Conservation (phyloP, 2,888 invertebrate species). For the Yponomeuta cagnagella region DNA sequence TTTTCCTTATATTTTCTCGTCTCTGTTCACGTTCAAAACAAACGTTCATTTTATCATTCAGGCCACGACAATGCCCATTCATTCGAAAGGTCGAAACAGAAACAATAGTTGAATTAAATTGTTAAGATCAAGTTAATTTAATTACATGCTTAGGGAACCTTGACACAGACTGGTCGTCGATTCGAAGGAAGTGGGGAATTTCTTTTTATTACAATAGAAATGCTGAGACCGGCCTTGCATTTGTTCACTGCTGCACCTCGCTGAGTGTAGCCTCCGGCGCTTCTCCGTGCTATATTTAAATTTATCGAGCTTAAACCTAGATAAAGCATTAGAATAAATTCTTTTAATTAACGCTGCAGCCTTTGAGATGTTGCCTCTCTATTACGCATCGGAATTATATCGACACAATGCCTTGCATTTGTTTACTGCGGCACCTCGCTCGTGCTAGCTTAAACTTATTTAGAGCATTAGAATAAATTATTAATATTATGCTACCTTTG, state of each 20-base stretch:
- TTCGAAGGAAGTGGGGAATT: conserved; percentile 50
- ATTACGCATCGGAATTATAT: no score
- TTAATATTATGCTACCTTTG: no score
- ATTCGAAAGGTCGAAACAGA: conserved; percentile 25
- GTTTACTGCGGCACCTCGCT: no score
- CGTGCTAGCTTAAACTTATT: no score
- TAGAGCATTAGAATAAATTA: no score
- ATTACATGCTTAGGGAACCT: conserved; percentile 47
- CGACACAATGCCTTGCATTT: no score
- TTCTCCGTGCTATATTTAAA: neutral
- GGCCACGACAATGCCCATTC: neutral
- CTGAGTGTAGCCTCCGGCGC: neutral
- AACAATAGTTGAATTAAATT: conserved; percentile 53
- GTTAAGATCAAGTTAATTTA: conserved; percentile 47
- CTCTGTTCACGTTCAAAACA: neutral
- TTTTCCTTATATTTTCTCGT: no score
- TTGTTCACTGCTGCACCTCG: neutral
- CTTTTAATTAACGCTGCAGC: neutral
- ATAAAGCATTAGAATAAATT: neutral
- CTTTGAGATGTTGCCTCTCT: no score
- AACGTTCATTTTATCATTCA: neutral
- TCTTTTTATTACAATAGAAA: conserved; percentile 20
- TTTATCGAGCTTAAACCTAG: neutral
- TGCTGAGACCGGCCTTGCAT: neutral
- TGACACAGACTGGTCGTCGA: conserved; percentile 47